A percentile compares a stretch with the other conserved stretches of the same genome.
These are phyloP conservation scores for Symphodus melops DNA, from an alignment of 2,113 vertebrate genomes.

Conservation along the genomic window DNA sequence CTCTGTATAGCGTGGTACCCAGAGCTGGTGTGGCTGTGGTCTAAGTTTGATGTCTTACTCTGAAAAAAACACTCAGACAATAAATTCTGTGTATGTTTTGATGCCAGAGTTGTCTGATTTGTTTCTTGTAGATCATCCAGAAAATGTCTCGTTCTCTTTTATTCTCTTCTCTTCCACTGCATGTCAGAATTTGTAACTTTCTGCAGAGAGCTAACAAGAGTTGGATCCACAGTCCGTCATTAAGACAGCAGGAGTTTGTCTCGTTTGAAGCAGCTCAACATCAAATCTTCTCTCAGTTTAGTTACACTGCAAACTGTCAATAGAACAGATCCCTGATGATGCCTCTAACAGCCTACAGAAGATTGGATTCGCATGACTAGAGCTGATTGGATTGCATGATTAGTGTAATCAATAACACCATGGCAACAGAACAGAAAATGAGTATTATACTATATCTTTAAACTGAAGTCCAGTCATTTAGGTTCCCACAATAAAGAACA, in stretches of 20 bases:
- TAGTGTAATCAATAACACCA: background rate
- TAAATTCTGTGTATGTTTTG: background rate
- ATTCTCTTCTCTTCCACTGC: conserved; percentile 25
- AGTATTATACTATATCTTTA: background rate
- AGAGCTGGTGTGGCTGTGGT: background rate
- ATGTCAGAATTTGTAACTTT: conserved; percentile 23
- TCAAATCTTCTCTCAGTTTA: conserved; percentile 37
- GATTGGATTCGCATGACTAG: background rate
- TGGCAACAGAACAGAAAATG: background rate
- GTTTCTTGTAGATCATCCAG: conserved; percentile 10
- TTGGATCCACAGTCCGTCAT: conserved; percentile 42
- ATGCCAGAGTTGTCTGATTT: background rate
- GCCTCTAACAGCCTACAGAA: conserved; percentile 1
- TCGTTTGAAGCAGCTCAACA: conserved; percentile 48
- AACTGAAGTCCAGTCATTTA: background rate
- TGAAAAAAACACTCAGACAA: background rate
- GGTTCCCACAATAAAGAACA: background rate
- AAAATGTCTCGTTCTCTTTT: conserved; percentile 32
- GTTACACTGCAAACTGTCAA: conserved; percentile 31
- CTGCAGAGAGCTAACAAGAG: conserved; percentile 19
- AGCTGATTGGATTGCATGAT: background rate
- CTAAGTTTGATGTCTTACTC: conserved; percentile 28
- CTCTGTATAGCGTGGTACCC: background rate
- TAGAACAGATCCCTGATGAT: conserved; percentile 35
- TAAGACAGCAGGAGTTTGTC: conserved; percentile 31